Conservation (phyloP, 1,140 invertebrate genomes). For the Drosophila lowei region DNA sequence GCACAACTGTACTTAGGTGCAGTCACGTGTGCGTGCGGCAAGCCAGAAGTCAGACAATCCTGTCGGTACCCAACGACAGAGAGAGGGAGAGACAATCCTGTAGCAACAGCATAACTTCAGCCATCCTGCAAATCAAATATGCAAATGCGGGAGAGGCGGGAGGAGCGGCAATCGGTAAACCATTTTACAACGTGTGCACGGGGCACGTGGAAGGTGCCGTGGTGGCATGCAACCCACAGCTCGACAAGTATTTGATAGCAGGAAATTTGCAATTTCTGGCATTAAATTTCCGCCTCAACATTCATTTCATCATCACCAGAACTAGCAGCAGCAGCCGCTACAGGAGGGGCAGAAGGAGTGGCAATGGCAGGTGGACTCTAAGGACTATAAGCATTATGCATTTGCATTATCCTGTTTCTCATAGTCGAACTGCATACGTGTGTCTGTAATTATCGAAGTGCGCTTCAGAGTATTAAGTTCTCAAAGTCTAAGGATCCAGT, state of each 20-base stretch:
- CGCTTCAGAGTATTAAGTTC: conserved; percentile 42
- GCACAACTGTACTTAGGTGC: background rate
- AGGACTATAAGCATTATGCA: conserved; percentile 21
- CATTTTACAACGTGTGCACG: conserved; percentile 16
- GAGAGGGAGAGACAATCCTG: background rate
- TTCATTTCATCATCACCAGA: conserved; percentile 41
- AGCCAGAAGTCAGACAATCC: too few relatives aligned
- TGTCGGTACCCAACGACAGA: background rate
- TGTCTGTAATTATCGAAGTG: conserved; percentile 48
- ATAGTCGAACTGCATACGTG: conserved; percentile 1
- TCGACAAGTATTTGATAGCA: conserved; percentile 70
- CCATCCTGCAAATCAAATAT: conserved; percentile 63
- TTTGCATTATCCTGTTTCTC: conserved; percentile 33
- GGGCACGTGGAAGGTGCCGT: background rate
- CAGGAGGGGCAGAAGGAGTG: background rate
- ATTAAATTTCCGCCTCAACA: conserved; percentile 71
- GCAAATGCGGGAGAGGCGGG: conserved; percentile 48
- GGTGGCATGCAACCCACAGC: conserved; percentile 13
- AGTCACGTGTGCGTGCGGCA: too few relatives aligned
- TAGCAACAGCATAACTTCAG: conserved; percentile 28
- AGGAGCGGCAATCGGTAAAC: conserved; percentile 9
- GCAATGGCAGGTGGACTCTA: background rate
- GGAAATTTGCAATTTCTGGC: conserved; percentile 79
- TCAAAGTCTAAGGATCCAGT: conserved; percentile 15
- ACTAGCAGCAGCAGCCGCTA: background rate